Percentiles rank a stretch among this genome's conserved stretches.
These are phyloP conservation scores for Protodeltote pygarga DNA, from an alignment of 2,888 invertebrate species.

Conservation along the genomic window DNA sequence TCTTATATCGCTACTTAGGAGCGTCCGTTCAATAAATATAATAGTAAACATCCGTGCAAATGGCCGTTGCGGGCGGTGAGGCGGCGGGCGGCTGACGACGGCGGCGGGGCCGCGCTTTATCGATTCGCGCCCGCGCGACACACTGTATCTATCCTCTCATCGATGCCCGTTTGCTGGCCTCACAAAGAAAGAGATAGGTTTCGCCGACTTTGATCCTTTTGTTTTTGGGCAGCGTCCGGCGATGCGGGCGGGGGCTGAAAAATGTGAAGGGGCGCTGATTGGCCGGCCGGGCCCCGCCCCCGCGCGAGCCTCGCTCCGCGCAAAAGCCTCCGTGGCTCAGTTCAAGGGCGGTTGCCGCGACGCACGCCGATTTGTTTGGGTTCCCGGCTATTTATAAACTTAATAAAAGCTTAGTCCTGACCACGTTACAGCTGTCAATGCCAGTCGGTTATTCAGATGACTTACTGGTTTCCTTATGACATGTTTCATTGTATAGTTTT, in stretches of 20 bases:
- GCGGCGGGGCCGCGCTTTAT: constrained; percentile 69
- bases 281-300: constrained; percentile 79
- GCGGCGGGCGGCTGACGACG: constrained; percentile 61
- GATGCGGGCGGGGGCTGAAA: constrained; percentile 85
- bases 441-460: constrained; percentile 1
- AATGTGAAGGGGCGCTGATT: constrained; percentile 85
- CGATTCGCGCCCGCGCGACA: constrained; percentile 86
- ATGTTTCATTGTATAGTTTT: constrained; percentile 14
- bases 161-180: constrained; percentile 83
- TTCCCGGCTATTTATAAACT: constrained; percentile 62
- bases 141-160: constrained; percentile 86
- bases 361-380: constrained; percentile 77
- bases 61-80: constrained; percentile 77
- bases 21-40: constrained; percentile 86
- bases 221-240: constrained; percentile 87
- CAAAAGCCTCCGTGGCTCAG: constrained; percentile 69
- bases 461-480: constrained; percentile 12
- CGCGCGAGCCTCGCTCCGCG: constrained; percentile 67
- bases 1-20: constrained; percentile 80
- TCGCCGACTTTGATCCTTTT: constrained; percentile 87
- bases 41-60: constrained; percentile 87
- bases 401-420: constrained; percentile 40
- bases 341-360: constrained; percentile 84
- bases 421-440: constrained; percentile 24
- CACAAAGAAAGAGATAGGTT: constrained; percentile 87